These are phyloP conservation scores for Regulus satrapa DNA, from an alignment of 2,113 vertebrate species.

Conservation along the genomic window DNA sequence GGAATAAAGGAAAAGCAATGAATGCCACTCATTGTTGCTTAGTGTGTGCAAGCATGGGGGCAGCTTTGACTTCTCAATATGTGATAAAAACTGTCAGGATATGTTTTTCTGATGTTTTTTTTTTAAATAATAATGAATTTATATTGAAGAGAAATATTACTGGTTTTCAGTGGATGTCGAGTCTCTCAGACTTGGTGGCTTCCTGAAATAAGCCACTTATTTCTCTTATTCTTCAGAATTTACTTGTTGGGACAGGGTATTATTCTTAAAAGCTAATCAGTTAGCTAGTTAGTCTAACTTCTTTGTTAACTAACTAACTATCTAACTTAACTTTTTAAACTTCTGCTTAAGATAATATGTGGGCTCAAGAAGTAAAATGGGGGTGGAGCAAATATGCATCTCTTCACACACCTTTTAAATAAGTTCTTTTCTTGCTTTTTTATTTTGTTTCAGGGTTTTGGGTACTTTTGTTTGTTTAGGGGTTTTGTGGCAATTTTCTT, in stretches of 20 bases:
- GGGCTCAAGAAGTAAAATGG: background rate
- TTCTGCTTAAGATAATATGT: background rate
- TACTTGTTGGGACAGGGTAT: background rate
- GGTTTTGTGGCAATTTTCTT: background rate
- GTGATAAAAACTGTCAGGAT: background rate
- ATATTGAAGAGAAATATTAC: background rate
- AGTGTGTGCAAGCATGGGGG: rapidly evolving
- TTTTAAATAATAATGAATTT: background rate
- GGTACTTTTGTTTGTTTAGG: background rate
- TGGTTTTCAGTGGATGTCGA: background rate
- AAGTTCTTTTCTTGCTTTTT: background rate
- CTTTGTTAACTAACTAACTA: too few relatives aligned
- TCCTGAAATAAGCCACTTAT: background rate
- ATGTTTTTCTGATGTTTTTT: background rate
- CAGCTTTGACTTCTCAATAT: background rate
- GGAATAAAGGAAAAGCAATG: background rate
- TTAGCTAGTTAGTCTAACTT: too few relatives aligned
- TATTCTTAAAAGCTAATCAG: background rate
- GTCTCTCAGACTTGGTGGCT: background rate
- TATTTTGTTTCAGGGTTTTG: background rate
- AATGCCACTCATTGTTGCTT: background rate
- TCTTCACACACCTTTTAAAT: background rate
- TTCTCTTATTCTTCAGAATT: background rate
- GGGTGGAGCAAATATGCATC: rapidly evolving
- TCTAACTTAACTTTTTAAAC: too few relatives aligned